Percentiles rank a stretch among this genome's conserved stretches.
phyloP scores from a whole-genome alignment of 2,888 invertebrate genomes.

The Malthinus seriepunctatus region DNA sequence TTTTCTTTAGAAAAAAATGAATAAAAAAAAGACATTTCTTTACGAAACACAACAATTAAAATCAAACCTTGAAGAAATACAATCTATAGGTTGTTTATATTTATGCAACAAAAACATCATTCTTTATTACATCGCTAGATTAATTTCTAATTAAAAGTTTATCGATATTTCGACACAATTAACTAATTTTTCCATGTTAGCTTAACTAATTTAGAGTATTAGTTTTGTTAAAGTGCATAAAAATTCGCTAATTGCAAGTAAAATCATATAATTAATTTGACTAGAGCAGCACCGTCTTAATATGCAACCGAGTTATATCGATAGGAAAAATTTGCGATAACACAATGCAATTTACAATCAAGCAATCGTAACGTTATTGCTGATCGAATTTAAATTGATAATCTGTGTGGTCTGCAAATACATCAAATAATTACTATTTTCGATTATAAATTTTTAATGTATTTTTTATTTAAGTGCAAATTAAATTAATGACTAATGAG shows the following conservation, averaged over 20 bases:
- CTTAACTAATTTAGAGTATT: neutral
- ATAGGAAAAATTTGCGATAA: neutral
- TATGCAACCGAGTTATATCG: no score
- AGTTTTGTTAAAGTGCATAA: slow-evolving; percentile 1
- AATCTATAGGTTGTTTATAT: no score
- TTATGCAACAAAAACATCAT: no score
- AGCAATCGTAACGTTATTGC: slow-evolving; percentile 16
- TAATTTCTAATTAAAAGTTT: no score
- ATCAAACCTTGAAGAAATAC: no score
- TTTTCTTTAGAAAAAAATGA: no score
- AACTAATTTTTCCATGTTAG: neutral
- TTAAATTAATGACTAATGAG: neutral
- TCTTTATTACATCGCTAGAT: no score
- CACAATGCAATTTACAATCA: slow-evolving; percentile 1
- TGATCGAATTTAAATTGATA: slow-evolving; percentile 25
- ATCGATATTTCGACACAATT: neutral
- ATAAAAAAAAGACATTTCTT: no score
- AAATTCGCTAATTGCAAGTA: neutral
- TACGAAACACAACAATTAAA: no score
- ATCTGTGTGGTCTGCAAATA: slow-evolving; percentile 26
- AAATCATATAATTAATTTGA: slow-evolving; percentile 1
- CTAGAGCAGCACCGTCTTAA: neutral
- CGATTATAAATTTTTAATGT: slow-evolving; percentile 21
- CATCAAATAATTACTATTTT: slow-evolving; percentile 18
- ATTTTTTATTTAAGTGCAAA: neutral